A percentile compares a stretch with the other conserved stretches of the same genome.
Conservation (phyloP, 2,888 invertebrate species). For the Neoaliturus tenellus region DNA sequence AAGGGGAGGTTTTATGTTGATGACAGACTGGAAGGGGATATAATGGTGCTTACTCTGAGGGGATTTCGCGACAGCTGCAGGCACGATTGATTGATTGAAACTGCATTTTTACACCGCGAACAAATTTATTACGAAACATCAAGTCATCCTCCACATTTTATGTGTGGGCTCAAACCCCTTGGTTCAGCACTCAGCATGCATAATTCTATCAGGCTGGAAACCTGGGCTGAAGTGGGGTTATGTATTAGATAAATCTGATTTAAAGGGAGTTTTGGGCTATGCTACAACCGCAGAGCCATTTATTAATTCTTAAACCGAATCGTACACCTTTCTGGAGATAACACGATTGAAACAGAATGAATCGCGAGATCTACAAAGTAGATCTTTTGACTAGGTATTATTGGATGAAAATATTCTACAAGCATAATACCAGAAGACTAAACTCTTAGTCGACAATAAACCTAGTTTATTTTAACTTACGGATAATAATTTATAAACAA, state of each 20-base stretch:
- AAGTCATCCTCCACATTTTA: slow-evolving; percentile 30
- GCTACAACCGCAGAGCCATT: no score
- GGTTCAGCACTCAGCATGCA: not conserved
- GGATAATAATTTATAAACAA: no score
- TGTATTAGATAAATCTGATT: no score
- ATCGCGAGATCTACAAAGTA: slow-evolving; percentile 48
- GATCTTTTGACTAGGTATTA: slow-evolving; percentile 45
- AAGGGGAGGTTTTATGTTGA: slow-evolving; percentile 52
- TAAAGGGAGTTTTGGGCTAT: no score
- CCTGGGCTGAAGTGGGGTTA: no score
- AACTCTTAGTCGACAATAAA: no score
- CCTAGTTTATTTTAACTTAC: no score
- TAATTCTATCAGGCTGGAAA: not conserved
- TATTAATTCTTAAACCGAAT: no score
- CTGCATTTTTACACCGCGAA: slow-evolving; percentile 46
- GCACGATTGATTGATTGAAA: slow-evolving; percentile 51
- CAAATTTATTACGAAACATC: slow-evolving; percentile 40
- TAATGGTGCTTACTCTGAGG: slow-evolving; percentile 50
- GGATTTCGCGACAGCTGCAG: slow-evolving; percentile 50
- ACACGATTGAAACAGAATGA: slow-evolving; percentile 28
- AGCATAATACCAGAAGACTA: no score
- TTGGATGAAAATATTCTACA: no score
- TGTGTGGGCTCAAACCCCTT: not conserved
- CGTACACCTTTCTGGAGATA: slow-evolving; percentile 20
- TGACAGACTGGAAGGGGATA: slow-evolving; percentile 31